Percentiles rank a stretch among this genome's conserved stretches.
Evolutionary conservation across 1,140 invertebrate species (phyloP).

Genomic region (Brachionus rubens): DNA sequence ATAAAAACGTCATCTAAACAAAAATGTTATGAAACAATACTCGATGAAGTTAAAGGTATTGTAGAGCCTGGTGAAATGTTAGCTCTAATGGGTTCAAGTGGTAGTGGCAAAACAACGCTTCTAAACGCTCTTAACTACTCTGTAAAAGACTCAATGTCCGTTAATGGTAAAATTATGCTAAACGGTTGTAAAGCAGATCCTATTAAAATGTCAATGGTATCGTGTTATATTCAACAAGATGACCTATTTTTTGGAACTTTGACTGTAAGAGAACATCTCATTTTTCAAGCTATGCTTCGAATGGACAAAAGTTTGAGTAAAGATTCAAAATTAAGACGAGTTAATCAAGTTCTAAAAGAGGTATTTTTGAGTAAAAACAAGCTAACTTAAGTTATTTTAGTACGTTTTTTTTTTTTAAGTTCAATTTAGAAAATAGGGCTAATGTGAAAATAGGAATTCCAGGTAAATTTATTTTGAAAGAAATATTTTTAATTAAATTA

Average conservation of each 20-base stretch:
- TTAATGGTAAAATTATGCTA: constrained; percentile 67
- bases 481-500: neutral
- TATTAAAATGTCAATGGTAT: constrained; percentile 60
- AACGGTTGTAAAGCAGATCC: constrained; percentile 53
- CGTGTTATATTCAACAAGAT: constrained; percentile 88
- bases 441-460: constrained; percentile 41
- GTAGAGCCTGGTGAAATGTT: constrained; percentile 36
- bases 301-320: neutral
- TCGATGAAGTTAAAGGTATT: constrained; percentile 30
- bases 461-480: neutral
- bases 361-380: neutral
- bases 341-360: constrained; percentile 27
- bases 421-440: constrained; percentile 14
- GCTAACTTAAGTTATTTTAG: neutral
- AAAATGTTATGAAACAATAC: constrained; percentile 3
- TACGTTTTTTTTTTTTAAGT: neutral
- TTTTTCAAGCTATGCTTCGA: constrained; percentile 55
- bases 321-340: constrained; percentile 29
- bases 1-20: neutral
- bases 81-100: constrained; percentile 49
- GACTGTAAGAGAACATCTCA: constrained; percentile 65
- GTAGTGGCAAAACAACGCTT: constrained; percentile 82
- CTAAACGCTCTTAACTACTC: constrained; percentile 83
- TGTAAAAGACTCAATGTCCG: constrained; percentile 67
- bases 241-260: constrained; percentile 64